Percentiles rank a stretch among this genome's conserved stretches.
Conservation (phyloP, 2,113 vertebrate genomes). For the Otolemur garnettii region DNA sequence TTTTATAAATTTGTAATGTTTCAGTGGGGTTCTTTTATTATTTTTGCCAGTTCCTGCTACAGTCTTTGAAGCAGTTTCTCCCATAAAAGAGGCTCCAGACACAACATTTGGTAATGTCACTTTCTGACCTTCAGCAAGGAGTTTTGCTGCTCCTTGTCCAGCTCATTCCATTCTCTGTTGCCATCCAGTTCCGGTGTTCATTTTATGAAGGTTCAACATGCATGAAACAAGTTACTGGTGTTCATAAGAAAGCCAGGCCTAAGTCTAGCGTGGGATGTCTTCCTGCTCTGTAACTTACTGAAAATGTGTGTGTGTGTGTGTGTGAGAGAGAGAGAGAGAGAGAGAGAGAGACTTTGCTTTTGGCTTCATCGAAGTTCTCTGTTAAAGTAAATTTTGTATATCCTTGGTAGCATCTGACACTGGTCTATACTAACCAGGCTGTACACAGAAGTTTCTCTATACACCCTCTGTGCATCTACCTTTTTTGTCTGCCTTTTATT, state of each 20-base stretch:
- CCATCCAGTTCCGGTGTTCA: not conserved
- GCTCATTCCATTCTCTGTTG: not conserved
- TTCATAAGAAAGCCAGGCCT: not conserved
- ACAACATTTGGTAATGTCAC: constrained; percentile 81
- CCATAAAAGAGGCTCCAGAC: constrained; percentile 79
- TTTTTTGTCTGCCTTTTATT: not conserved
- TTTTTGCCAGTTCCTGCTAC: constrained; percentile 60
- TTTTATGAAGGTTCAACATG: not conserved
- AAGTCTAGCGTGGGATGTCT: not conserved
- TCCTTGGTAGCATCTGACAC: not conserved
- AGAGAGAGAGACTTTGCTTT: constrained; percentile 37
- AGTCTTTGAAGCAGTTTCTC: constrained; percentile 79
- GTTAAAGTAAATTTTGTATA: not conserved
- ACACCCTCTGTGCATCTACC: not conserved
- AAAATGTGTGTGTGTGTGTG: not conserved
- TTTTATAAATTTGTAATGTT: constrained; percentile 38
- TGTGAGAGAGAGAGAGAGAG: too few species aligned
- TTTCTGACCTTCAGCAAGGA: constrained; percentile 1
- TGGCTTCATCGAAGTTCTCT: not conserved
- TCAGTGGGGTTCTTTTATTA: not conserved
- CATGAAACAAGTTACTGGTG: not conserved
- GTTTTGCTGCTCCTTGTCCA: not conserved
- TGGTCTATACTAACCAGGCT: not conserved
- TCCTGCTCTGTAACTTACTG: not conserved
- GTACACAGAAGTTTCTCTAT: not conserved